These are phyloP conservation scores for Plebejus anna DNA, from an alignment of 2,888 invertebrate species.

Conservation along the genomic window DNA sequence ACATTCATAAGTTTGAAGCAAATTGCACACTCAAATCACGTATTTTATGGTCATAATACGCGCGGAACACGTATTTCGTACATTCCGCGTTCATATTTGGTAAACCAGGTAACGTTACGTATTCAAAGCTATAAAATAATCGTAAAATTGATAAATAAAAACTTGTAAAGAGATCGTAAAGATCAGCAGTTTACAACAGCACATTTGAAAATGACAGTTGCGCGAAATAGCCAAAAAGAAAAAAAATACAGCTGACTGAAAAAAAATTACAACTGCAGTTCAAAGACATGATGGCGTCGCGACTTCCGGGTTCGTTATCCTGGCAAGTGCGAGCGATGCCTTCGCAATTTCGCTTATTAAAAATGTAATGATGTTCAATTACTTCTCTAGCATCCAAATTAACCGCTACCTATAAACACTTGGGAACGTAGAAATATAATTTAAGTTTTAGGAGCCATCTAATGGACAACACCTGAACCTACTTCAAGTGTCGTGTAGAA, in stretches of 20 bases:
- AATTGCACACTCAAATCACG: slow-evolving; percentile 1
- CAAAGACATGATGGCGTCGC: background rate
- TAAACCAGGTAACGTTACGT: slow-evolving; percentile 5
- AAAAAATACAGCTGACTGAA: background rate
- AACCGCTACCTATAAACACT: background rate
- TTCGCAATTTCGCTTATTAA: slow-evolving; percentile 4
- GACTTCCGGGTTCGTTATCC: slow-evolving; percentile 26
- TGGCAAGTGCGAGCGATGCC: background rate
- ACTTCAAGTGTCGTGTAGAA: no score
- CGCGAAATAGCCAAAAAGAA: background rate
- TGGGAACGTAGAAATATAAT: no score
- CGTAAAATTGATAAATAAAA: background rate
- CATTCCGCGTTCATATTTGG: background rate
- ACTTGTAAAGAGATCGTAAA: background rate
- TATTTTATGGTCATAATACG: background rate
- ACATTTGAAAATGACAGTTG: background rate
- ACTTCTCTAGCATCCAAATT: background rate
- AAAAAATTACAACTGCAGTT: background rate
- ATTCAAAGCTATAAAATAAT: background rate
- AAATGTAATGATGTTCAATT: background rate
- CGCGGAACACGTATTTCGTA: background rate
- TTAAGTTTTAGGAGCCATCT: no score
- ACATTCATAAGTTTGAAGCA: background rate
- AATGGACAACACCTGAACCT: no score
- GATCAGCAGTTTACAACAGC: slow-evolving; percentile 3